Percentiles rank a stretch among this genome's conserved stretches.
Evolutionary conservation across 1,140 invertebrate species (phyloP).

Genomic region (Lordiphosa stackelbergi): DNA sequence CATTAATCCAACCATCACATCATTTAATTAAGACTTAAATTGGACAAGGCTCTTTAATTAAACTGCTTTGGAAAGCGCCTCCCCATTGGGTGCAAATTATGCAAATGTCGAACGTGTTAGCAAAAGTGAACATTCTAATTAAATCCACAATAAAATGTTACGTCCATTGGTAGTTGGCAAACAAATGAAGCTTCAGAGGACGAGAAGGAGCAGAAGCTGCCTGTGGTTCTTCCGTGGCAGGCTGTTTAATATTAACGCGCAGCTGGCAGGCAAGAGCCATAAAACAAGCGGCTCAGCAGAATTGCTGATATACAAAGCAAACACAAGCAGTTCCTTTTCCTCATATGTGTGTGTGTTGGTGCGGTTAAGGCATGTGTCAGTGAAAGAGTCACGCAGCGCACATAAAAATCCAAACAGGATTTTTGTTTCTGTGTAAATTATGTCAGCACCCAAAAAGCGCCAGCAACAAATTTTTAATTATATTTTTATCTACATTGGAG

Average conservation of each 20-base stretch:
- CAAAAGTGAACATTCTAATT: slow-evolving; percentile 38
- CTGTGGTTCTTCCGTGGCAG: slow-evolving; percentile 10
- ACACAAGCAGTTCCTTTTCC: slow-evolving; percentile 5
- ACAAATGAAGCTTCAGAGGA: slow-evolving; percentile 29
- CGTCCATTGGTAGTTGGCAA: slow-evolving; percentile 18
- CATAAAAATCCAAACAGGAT: slow-evolving; percentile 65
- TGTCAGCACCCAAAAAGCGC: slow-evolving; percentile 27
- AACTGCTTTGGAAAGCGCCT: slow-evolving; percentile 6
- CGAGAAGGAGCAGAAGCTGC: not conserved
- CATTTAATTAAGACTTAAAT: slow-evolving; percentile 3
- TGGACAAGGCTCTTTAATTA: slow-evolving; percentile 28
- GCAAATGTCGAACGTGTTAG: slow-evolving; percentile 34
- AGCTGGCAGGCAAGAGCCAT: slow-evolving; percentile 44
- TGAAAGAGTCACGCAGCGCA: slow-evolving; percentile 54
- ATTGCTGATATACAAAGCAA: slow-evolving; percentile 34
- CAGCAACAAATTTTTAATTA: slow-evolving; percentile 64
- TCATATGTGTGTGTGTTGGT: slow-evolving; percentile 15
- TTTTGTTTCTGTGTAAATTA: slow-evolving; percentile 53
- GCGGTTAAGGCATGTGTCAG: slow-evolving; percentile 38
- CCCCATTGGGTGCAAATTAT: slow-evolving; percentile 23
- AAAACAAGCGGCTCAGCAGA: slow-evolving; percentile 41
- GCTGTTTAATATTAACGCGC: slow-evolving; percentile 48
- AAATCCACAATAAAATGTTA: slow-evolving; percentile 40
- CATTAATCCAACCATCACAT: not conserved
- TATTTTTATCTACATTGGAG: slow-evolving; percentile 63